A percentile compares a stretch with the other conserved stretches of the same genome.
These are phyloP conservation scores for Centropristis striata DNA, from an alignment of 2,113 vertebrate genomes.

Conservation along the genomic window DNA sequence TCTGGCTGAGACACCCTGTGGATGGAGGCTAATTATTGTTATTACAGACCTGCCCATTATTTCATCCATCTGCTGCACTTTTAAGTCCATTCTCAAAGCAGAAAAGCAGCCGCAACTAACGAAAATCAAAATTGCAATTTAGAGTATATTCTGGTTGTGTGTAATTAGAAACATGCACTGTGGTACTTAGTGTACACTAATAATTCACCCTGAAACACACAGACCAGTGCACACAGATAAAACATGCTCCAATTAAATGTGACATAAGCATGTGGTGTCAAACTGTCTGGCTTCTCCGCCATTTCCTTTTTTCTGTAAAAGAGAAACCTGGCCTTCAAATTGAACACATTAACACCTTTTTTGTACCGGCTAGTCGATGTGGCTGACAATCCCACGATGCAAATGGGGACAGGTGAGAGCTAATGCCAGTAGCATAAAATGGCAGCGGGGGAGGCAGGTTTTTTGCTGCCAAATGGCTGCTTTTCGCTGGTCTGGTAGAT, in stretches of 20 bases:
- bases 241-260: conserved; percentile 58
- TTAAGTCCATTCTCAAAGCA: conserved; percentile 50
- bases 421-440: conserved; percentile 55
- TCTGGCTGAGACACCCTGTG: conserved; percentile 71
- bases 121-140: conserved; percentile 49
- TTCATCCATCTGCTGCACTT: conserved; percentile 76
- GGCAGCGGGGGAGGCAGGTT: conserved; percentile 34
- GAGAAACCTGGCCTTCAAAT: conserved; percentile 36
- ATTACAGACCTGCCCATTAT: conserved; percentile 81
- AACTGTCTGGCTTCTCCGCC: conserved; percentile 41
- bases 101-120: conserved; percentile 20
- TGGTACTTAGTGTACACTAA: conserved; percentile 46
- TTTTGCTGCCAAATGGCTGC: conserved; percentile 58
- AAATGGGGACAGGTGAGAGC: conserved; percentile 61
- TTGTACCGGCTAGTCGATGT: conserved; percentile 23
- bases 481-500: conserved; percentile 50
- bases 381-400: conserved; percentile 44
- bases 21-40: conserved; percentile 84
- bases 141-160: conserved; percentile 55
- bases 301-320: conserved; percentile 4
- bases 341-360: conserved; percentile 36
- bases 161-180: conserved; percentile 51
- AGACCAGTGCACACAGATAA: conserved; percentile 36
- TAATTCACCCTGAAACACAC: conserved; percentile 42
- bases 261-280: conserved; percentile 49